These are phyloP conservation scores for Apus apus DNA, from an alignment of 2,113 vertebrate species.

Conservation along the genomic window DNA sequence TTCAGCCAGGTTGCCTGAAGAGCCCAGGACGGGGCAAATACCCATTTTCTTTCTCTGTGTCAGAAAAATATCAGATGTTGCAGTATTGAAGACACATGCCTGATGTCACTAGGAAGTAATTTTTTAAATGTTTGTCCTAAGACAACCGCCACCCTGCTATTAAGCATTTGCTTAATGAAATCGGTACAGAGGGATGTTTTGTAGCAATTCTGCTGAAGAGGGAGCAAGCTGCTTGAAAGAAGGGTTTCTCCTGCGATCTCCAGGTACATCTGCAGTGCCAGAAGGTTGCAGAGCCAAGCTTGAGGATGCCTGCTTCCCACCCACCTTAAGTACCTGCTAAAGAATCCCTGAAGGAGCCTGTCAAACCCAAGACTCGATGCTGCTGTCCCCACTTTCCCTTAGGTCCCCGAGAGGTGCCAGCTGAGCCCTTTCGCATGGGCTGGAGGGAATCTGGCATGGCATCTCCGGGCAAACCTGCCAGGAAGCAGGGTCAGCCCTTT, in stretches of 20 bases:
- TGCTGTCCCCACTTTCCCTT: neutral
- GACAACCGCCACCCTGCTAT: conserved; percentile 28
- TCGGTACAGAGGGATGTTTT: neutral
- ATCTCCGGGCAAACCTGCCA: conserved; percentile 26
- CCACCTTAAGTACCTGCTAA: neutral
- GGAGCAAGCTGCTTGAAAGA: neutral
- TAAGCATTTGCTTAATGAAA: conserved; percentile 47
- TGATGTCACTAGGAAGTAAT: conserved; percentile 40
- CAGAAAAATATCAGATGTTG: conserved; percentile 56
- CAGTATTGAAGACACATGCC: conserved; percentile 13
- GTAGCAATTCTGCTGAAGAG: neutral
- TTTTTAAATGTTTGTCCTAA: conserved; percentile 47
- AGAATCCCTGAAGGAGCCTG: neutral
- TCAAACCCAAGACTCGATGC: neutral
- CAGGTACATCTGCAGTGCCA: neutral
- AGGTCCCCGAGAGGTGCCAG: neutral
- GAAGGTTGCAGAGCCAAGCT: neutral
- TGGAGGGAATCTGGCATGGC: neutral
- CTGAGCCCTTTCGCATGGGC: neutral
- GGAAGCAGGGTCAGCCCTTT: conserved; percentile 60
- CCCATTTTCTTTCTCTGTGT: neutral
- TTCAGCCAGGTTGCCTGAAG: conserved; percentile 13
- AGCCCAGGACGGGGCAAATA: conserved; percentile 23
- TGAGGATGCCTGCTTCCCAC: neutral
- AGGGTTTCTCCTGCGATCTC: neutral